Conservation (phyloP, 37 sponge, comb jelly and placozoan species). For the Chondrosia reniformis region DNA sequence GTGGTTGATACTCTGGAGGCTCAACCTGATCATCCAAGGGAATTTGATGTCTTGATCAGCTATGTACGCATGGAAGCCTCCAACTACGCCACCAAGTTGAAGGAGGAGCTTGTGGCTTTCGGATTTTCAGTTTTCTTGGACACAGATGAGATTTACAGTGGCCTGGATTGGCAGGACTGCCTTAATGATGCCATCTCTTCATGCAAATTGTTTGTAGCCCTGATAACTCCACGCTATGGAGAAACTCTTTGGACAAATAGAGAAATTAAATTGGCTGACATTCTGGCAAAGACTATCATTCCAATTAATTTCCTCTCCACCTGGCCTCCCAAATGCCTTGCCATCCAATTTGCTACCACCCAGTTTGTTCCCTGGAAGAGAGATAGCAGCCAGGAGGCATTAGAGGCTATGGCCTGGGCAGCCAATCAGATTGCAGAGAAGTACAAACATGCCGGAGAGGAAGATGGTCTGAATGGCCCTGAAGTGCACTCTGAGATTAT, state of each 20-base stretch:
- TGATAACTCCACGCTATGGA: conserved; percentile 72
- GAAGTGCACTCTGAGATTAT: background rate
- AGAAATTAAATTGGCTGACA: conserved; percentile 84
- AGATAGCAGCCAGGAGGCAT: background rate
- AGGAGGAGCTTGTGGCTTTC: conserved; percentile 29
- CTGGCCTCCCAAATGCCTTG: conserved; percentile 83
- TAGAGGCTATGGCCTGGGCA: background rate
- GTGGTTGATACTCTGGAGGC: background rate
- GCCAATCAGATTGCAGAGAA: background rate
- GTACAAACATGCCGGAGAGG: background rate
- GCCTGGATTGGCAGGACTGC: conserved; percentile 79
- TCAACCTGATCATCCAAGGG: background rate
- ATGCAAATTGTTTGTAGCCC: conserved; percentile 71
- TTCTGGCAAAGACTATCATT: conserved; percentile 64
- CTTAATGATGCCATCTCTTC: conserved; percentile 65
- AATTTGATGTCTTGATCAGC: conserved; percentile 66
- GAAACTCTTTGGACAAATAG: conserved; percentile 85
- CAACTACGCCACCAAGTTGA: conserved; percentile 40
- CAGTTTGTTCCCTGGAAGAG: conserved; percentile 59
- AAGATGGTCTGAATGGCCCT: background rate
- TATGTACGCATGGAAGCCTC: conserved; percentile 74
- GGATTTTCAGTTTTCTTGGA: conserved; percentile 75
- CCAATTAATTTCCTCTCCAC: conserved; percentile 65
- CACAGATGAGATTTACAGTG: conserved; percentile 53
- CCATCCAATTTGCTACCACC: conserved; percentile 91